Evolutionary conservation across 2,888 invertebrate species (phyloP), one percentile per base, ranked within the genome.

Genomic region (Agrotis exclamationis): DNA sequence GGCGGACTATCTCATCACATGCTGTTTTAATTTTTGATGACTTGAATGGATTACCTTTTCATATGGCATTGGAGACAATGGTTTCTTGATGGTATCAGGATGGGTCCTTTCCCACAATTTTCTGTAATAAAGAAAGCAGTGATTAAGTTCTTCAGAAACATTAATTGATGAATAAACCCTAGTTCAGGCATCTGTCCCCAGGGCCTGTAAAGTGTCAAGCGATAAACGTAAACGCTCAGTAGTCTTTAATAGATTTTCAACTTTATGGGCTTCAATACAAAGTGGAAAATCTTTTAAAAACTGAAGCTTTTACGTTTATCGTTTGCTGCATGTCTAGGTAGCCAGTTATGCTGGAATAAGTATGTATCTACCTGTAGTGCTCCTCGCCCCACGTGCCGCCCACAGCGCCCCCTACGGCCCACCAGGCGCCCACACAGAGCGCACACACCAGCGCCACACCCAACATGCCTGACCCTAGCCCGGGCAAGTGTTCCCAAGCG

Each of bases 81-180:
- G 92, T 68, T 93, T 93, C 76, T 94, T 94, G 0, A 93, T 90
- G 44, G 91, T 91, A 59, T 96, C 96, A 2, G 96, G 96, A 74
- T 96, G 96, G 4, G 95, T 93, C 13, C 93, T 90, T 79, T 96
- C 94, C 96, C 96, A 96, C 14, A 96, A 84, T 82, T 93, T 93
- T 54, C 96, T 96, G 86, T 51, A 89, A 88, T 62, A 39, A 58
- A 2, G 28, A 24, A 22, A 64, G 9, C 39, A 62, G 3, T 63
- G 14, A n/a, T 28, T 3, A 24, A 54, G 11, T 54, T 18, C 11
- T 2, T 53, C 53, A 18, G 9, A 39, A 39, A 39, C 39, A 33
- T 33, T n/a, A n/a, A n/a, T 28, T 28, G 28, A 3, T 28, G 28
- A 28, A 7, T 33, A 5, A 33, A 33, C 33, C 7, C 33, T 33